Evolutionary conservation across 2,888 invertebrate species (phyloP).

Genomic region (Agonopterix arenella): DNA sequence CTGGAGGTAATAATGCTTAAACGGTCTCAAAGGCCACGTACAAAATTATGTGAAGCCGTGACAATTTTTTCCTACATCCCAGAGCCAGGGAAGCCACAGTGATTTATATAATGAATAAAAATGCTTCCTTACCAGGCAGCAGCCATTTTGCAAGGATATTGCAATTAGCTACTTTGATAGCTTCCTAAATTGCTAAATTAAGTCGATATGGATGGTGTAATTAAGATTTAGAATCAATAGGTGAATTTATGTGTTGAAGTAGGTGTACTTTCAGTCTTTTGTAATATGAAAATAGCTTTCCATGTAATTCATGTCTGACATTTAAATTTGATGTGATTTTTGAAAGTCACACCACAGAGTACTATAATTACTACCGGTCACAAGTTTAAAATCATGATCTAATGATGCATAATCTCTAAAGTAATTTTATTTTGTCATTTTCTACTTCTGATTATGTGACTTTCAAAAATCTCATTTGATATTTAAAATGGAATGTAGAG

Average conservation of each 20-base stretch:
- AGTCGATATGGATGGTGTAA: constrained; percentile 3
- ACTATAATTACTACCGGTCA: too few species aligned
- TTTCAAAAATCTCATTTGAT: too few species aligned
- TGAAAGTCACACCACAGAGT: too few species aligned
- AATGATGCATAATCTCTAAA: too few species aligned
- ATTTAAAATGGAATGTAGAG: too few species aligned
- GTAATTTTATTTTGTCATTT: too few species aligned
- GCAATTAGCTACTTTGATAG: constrained; percentile 63
- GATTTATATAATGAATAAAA: constrained; percentile 77
- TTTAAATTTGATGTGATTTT: too few species aligned
- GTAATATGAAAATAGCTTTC: too few species aligned
- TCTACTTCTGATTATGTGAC: too few species aligned
- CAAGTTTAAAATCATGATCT: too few species aligned
- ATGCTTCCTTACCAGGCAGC: constrained; percentile 40
- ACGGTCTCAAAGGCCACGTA: constrained; percentile 55
- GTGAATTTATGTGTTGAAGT: neutral
- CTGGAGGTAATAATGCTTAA: constrained; percentile 58
- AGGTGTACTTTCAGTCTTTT: neutral
- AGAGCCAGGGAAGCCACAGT: constrained; percentile 44
- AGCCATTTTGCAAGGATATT: constrained; percentile 54
- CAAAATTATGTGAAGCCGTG: constrained; percentile 72
- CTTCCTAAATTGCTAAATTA: constrained; percentile 41
- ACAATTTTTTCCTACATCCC: constrained; percentile 69
- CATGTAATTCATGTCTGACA: too few species aligned
- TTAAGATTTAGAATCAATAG: constrained; percentile 6